Percentiles rank a stretch among this genome's conserved stretches.
Conservation (phyloP, 2,113 vertebrate genomes). For the Uria aalge region DNA sequence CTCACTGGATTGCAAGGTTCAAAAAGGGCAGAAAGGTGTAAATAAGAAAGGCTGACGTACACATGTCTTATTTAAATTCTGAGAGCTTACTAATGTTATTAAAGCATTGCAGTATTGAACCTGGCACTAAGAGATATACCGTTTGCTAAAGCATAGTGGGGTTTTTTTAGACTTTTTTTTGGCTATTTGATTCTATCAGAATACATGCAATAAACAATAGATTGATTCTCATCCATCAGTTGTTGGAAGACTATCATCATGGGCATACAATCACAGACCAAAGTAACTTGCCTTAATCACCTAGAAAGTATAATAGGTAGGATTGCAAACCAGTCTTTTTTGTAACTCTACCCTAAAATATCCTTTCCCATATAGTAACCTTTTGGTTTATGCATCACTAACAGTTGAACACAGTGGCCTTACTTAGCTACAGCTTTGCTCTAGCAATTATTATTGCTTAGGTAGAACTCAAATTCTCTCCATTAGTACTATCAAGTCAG, state of each 20-base stretch:
- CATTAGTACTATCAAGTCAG: neutral
- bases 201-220: neutral
- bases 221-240: too few species aligned
- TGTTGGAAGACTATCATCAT: neutral
- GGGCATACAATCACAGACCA: neutral
- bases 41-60: fast-evolving
- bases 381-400: neutral
- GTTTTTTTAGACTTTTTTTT: neutral
- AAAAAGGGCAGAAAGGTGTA: neutral
- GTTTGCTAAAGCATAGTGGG: neutral
- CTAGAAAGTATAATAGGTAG: neutral
- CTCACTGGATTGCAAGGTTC: neutral
- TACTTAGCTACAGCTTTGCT: neutral
- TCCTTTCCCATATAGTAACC: neutral
- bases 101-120: neutral
- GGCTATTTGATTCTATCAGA: neutral
- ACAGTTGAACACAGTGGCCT: neutral
- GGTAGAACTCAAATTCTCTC: neutral
- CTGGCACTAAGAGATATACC: neutral
- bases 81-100: neutral
- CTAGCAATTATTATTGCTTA: neutral
- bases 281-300: neutral
- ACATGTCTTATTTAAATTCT: neutral
- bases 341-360: neutral
- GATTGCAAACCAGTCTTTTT: neutral